Conservation (phyloP, 2,113 vertebrate genomes). For the Bothrops jararaca region DNA sequence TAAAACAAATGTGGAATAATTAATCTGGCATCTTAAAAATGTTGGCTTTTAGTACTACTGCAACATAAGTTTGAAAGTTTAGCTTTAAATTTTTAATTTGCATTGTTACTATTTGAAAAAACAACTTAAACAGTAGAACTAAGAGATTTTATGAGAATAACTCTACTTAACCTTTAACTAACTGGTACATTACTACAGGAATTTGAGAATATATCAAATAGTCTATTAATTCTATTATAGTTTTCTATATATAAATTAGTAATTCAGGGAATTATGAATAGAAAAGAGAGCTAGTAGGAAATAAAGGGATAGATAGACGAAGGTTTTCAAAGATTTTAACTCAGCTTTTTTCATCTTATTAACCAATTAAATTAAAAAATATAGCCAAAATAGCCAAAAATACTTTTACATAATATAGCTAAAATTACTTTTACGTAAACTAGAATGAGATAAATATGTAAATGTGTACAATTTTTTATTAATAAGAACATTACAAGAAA, state of each 20-base stretch:
- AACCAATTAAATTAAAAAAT: slow-evolving; percentile 37
- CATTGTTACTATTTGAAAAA: neutral
- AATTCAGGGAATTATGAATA: slow-evolving; percentile 24
- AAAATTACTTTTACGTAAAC: slow-evolving; percentile 41
- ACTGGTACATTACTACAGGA: rapidly evolving
- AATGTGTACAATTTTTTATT: neutral
- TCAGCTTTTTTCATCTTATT: slow-evolving; percentile 37
- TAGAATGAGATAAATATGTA: neutral
- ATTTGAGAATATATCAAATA: neutral
- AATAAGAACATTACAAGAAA: neutral
- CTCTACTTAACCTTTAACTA: neutral
- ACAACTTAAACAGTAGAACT: neutral
- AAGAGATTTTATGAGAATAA: neutral
- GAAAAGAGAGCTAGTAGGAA: slow-evolving; percentile 19
- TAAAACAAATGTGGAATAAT: neutral
- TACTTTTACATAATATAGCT: neutral
- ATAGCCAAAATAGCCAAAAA: slow-evolving; percentile 28
- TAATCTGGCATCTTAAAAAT: neutral
- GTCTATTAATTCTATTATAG: rapidly evolving
- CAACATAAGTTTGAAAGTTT: neutral
- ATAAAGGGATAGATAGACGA: neutral
- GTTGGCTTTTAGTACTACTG: neutral
- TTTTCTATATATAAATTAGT: slow-evolving; percentile 16
- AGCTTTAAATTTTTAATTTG: neutral
- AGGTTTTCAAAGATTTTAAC: slow-evolving; percentile 28